Percentiles rank a stretch among this genome's conserved stretches.
These are phyloP conservation scores for Fulmarus glacialis DNA, from an alignment of 2,113 vertebrate species.

Conservation along the genomic window DNA sequence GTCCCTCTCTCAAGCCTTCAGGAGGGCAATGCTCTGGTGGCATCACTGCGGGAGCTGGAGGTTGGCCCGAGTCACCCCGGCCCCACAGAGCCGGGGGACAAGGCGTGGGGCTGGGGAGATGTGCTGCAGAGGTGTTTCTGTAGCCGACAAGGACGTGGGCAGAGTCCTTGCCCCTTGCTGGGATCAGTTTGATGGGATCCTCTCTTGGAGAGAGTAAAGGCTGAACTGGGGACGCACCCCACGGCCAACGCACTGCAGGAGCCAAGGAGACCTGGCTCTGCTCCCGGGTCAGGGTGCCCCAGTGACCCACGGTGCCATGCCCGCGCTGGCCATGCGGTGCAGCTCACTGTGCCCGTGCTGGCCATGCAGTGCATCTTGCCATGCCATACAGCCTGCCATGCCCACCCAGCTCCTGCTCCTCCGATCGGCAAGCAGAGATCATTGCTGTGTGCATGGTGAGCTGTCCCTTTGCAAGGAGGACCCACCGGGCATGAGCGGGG, in stretches of 20 bases:
- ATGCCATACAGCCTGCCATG: rapidly evolving
- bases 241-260: rapidly evolving
- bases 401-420: background rate
- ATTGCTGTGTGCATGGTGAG: rapidly evolving
- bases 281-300: background rate
- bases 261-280: background rate
- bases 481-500: rapidly evolving
- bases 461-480: background rate
- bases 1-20: background rate
- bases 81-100: rapidly evolving
- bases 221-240: background rate
- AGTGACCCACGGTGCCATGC: rapidly evolving
- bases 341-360: background rate
- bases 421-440: background rate
- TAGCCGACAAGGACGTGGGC: rapidly evolving
- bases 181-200: background rate
- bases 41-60: rapidly evolving
- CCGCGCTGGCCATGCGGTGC: rapidly evolving
- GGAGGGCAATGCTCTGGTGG: background rate
- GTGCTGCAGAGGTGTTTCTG: background rate
- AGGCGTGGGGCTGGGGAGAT: background rate
- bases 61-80: background rate
- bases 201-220: background rate
- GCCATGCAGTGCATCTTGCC: background rate
- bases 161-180: background rate